phyloP scores from a whole-genome alignment of 1,140 invertebrate genomes.

The Hyphantria cunea region DNA sequence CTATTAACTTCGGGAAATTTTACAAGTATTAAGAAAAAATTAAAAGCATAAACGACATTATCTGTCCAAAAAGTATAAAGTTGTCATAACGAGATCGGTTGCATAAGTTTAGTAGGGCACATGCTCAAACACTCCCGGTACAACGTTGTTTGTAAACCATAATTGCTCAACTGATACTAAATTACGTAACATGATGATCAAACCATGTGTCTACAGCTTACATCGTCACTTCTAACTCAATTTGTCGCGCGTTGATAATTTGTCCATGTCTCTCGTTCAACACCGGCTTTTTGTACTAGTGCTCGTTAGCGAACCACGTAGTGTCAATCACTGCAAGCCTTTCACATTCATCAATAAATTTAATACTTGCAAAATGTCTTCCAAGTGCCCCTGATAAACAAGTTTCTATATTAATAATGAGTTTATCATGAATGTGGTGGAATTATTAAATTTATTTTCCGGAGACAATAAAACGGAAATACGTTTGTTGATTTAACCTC shows the following conservation, averaged over 20 bases:
- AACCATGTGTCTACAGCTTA: constrained; percentile 12
- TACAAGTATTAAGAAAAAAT: too few species aligned
- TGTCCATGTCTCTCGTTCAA: constrained; percentile 41
- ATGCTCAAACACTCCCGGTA: background rate
- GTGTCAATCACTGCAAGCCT: constrained; percentile 21
- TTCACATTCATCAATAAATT: constrained; percentile 22
- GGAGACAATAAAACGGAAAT: background rate
- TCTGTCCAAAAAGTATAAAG: background rate
- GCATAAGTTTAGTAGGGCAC: background rate
- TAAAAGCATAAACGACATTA: too few species aligned
- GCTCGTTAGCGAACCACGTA: constrained; percentile 24
- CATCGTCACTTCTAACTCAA: constrained; percentile 49
- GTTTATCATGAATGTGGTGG: constrained; percentile 1
- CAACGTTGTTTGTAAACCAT: constrained; percentile 1
- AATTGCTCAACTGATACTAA: background rate
- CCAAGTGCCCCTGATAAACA: background rate
- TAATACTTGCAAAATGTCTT: constrained; percentile 5
- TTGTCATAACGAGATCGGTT: background rate
- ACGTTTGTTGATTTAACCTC: background rate
- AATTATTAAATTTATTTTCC: background rate
- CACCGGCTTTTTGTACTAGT: constrained; percentile 16
- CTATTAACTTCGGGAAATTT: too few species aligned
- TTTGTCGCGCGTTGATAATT: constrained; percentile 50
- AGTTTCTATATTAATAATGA: background rate
- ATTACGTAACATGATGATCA: constrained; percentile 8